These are phyloP conservation scores for Melieria omissa DNA, from an alignment of 2,888 invertebrate genomes.

Conservation along the genomic window DNA sequence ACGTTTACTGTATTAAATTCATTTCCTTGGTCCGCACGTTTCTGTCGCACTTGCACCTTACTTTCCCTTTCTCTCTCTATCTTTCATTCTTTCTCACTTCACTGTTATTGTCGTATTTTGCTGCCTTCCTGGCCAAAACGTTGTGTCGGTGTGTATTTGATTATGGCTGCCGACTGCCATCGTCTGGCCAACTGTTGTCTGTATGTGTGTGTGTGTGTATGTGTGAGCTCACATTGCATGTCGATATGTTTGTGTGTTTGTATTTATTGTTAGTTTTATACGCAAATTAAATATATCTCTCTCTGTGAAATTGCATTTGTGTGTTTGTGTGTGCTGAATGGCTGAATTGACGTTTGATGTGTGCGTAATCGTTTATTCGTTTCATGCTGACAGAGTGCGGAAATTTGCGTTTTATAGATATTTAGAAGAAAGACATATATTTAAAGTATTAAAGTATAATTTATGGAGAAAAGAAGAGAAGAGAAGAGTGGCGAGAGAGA, in stretches of 20 bases:
- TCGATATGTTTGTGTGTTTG: not conserved
- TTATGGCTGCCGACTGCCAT: not conserved
- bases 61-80: not conserved
- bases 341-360: no score
- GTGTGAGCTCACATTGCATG: not conserved
- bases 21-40: conserved; percentile 9
- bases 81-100: not conserved
- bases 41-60: not conserved
- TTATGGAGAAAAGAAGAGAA: no score
- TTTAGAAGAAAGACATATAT: no score
- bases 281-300: not conserved
- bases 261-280: conserved; percentile 1
- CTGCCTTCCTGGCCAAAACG: not conserved
- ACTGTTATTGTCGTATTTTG: not conserved
- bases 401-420: no score
- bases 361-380: no score
- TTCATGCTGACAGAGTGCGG: no score
- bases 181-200: not conserved
- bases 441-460: no score
- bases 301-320: no score
- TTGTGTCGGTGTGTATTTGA: not conserved
- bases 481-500: no score
- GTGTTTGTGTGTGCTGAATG: no score
- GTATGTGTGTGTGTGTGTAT: not conserved
- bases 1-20: conserved; percentile 11